These are phyloP conservation scores for Papilio xuthus DNA, from an alignment of 1,140 invertebrate genomes.

Conservation along the genomic window DNA sequence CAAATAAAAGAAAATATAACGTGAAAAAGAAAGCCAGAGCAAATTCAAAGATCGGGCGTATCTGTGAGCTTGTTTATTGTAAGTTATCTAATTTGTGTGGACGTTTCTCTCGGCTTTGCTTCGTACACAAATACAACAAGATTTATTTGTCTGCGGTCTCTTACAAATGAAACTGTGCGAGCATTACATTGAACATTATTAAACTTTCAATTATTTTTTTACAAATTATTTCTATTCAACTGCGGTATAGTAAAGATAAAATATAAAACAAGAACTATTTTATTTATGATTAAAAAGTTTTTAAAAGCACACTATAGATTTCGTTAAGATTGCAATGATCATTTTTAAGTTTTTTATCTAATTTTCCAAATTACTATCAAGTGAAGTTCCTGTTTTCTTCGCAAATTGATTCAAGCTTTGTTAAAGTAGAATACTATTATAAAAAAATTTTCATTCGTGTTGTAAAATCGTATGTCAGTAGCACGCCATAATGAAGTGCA, in stretches of 20 bases:
- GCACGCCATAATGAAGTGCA: slow-evolving; percentile 1
- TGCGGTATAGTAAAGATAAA: too few species aligned
- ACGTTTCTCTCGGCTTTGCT: slow-evolving; percentile 23
- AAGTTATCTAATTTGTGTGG: slow-evolving; percentile 32
- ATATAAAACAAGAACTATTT: too few species aligned
- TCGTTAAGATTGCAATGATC: background rate
- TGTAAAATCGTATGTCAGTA: background rate
- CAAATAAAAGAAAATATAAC: background rate
- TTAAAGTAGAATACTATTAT: background rate
- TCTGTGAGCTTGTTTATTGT: slow-evolving; percentile 13
- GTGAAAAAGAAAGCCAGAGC: background rate
- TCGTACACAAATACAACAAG: slow-evolving; percentile 29
- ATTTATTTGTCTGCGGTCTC: slow-evolving; percentile 32
- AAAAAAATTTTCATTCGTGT: background rate
- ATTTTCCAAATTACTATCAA: background rate
- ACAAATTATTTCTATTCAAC: background rate
- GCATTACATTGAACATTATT: background rate
- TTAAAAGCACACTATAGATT: background rate
- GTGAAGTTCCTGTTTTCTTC: background rate
- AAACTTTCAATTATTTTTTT: background rate
- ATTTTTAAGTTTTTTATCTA: background rate
- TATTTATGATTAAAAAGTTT: background rate
- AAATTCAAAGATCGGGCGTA: slow-evolving; percentile 3
- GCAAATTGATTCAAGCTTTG: background rate
- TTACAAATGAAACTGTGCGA: slow-evolving; percentile 20